Percentiles rank a stretch among this genome's conserved stretches.
Evolutionary conservation across 2,797 vertebrate genomes (phyloP).

Genomic region (Poeciliopsis presidionis): DNA sequence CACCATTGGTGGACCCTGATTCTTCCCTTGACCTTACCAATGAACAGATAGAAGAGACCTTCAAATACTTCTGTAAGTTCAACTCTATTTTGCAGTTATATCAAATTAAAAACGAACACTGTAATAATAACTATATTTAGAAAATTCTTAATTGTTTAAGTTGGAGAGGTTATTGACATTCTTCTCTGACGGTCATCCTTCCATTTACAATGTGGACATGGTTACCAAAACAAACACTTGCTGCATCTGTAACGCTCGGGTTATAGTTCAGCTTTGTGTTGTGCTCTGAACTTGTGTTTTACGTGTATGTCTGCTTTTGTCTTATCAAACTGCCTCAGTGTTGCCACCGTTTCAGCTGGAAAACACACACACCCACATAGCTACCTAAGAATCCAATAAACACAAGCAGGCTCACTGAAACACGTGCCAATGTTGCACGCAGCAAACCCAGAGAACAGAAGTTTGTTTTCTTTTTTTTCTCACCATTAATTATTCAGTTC

Average conservation of each 20-base stretch:
- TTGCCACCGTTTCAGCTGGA: conserved; percentile 19
- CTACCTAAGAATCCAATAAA: conserved; percentile 11
- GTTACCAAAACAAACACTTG: conserved; percentile 69
- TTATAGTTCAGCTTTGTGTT: conserved; percentile 14
- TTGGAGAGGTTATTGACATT: conserved; percentile 4
- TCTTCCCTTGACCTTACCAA: conserved; percentile 90
- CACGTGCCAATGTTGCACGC: conserved; percentile 23
- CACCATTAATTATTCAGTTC: conserved; percentile 61
- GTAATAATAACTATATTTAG: neutral
- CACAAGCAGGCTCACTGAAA: conserved; percentile 23
- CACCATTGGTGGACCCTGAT: conserved; percentile 91
- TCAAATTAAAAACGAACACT: neutral
- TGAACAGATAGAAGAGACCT: conserved; percentile 97
- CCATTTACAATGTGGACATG: neutral
- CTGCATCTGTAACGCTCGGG: conserved; percentile 5
- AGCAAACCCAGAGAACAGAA: conserved; percentile 16
- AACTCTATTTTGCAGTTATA: neutral
- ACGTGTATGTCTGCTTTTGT: conserved; percentile 18
- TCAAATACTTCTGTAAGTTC: conserved; percentile 98
- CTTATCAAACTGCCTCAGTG: conserved; percentile 37
- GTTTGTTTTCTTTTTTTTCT: conserved; percentile 3
- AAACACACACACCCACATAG: conserved; percentile 12
- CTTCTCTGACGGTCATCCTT: conserved; percentile 12
- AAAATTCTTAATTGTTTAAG: neutral
- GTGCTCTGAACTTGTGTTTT: conserved; percentile 10